Percentiles rank a stretch among this genome's conserved stretches.
Evolutionary conservation across 2,113 vertebrate genomes (phyloP).

Genomic region (Scortum barcoo): DNA sequence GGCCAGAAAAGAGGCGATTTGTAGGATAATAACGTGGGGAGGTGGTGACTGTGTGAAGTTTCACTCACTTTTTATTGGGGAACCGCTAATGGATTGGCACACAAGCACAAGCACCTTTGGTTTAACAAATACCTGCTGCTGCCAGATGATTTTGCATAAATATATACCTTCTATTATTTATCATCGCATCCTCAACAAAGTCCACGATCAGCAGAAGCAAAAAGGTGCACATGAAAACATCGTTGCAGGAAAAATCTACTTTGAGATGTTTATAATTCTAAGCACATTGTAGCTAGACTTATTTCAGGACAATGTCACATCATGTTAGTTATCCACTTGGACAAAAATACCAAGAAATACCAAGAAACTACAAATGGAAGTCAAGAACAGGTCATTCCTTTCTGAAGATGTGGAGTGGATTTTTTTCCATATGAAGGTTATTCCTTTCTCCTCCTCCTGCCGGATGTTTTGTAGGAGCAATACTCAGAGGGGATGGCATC

Average conservation of each 20-base stretch:
- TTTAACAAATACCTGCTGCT: background rate
- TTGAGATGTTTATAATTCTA: background rate
- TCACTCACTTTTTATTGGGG: too few species aligned
- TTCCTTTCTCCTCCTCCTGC: constrained; percentile 31
- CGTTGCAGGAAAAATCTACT: background rate
- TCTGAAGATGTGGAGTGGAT: background rate
- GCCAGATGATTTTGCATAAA: background rate
- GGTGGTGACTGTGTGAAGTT: too few species aligned
- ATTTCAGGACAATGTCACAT: background rate
- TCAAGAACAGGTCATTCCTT: background rate
- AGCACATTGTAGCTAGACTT: background rate
- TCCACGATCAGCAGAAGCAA: background rate
- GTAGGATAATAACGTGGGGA: too few species aligned
- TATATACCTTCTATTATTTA: too few species aligned
- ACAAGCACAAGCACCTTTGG: background rate
- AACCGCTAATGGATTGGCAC: background rate
- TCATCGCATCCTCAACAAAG: background rate
- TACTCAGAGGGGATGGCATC: constrained; percentile 4
- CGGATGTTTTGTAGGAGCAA: constrained; percentile 8
- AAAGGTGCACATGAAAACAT: background rate
- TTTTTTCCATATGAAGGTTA: background rate
- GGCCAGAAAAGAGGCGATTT: too few species aligned
- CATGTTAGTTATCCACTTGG: background rate
- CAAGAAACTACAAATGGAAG: background rate
- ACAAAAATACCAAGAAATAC: background rate